Evolutionary conservation across 2,113 vertebrate genomes (phyloP), one percentile per base, ranked within the genome.

Genomic region (Barbus barbus): DNA sequence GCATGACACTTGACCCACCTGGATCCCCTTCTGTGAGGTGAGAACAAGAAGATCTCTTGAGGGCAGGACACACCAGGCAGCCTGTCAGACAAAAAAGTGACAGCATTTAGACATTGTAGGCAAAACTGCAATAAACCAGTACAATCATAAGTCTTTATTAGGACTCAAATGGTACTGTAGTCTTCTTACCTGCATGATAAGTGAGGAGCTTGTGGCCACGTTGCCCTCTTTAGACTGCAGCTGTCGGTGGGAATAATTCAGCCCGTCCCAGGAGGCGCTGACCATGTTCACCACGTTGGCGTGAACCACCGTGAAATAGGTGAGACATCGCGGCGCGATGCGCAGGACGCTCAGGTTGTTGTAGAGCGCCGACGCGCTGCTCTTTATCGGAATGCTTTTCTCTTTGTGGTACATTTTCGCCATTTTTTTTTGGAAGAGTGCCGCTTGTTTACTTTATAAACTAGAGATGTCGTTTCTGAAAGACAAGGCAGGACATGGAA

Each of bases 291-390:
- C 94, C 78, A 94, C 90, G 86, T 95, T 94, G 20, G 96, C 96
- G 18, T 38, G 97, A 61, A 98, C 96, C 63, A 96, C 92, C 0
- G 95, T 92, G 86, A 97, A 95, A 83, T 95, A 93, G 14, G 93
- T 94, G 82, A 96, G 95, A 58, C 83, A 93, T 14, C 92, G 89
- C 18, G 92, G 90, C 0, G 94, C 93, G 16, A 94, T 92, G 41
- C 93, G 95, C 90, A 97, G 90, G 36, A 97, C 96, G 24, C 95
- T 92, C 13, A 99, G 95, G 92, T 99, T 99, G 94, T 98, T 98
- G 92, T 95, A 95, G 9, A 98, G 91, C 1, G 97, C 94, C 0
- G 97, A 95, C 0, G 95, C 95, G 85, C 97, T 97, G 92, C 93
- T 93, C 76, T 94, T 95, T 28, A 97, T 94, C 71, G 92, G 93